These are phyloP conservation scores for Cartodere bifasciata DNA, from an alignment of 2,888 invertebrate genomes.

Conservation along the genomic window DNA sequence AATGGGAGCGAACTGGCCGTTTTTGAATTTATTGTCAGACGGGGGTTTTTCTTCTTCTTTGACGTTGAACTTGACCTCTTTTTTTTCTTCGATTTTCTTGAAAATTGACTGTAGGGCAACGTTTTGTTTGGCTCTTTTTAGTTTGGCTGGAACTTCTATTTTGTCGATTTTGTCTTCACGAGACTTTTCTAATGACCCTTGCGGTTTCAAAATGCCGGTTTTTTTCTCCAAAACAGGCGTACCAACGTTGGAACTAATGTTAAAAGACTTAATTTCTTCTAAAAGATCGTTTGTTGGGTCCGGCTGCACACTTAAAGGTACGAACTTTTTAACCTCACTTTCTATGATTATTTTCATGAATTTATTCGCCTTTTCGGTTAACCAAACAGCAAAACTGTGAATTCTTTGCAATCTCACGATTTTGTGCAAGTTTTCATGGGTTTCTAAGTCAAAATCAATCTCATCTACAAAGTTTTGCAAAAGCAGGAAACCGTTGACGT, in stretches of 20 bases:
- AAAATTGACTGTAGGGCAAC: conserved; percentile 69
- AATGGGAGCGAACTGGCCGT: no score
- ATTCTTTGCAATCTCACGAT: conserved; percentile 40
- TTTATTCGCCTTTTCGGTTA: conserved; percentile 36
- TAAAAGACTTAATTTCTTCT: conserved; percentile 43
- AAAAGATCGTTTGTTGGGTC: conserved; percentile 40
- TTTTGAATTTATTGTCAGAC: no score
- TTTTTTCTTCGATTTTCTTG: conserved; percentile 57
- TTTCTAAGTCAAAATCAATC: conserved; percentile 40
- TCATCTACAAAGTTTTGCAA: conserved; percentile 46
- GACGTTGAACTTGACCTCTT: conserved; percentile 44
- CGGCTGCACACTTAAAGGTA: no score
- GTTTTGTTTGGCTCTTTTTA: conserved; percentile 52
- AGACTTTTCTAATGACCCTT: conserved; percentile 55
- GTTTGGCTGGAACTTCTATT: conserved; percentile 21
- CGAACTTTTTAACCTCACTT: no score
- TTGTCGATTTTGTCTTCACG: conserved; percentile 46
- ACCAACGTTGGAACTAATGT: no score
- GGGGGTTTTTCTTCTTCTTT: no score
- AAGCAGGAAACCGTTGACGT: conserved; percentile 68
- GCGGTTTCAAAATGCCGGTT: conserved; percentile 56
- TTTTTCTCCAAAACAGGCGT: conserved; percentile 23
- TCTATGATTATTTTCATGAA: conserved; percentile 31
- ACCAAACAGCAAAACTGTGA: conserved; percentile 38
- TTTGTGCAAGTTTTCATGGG: conserved; percentile 34